These are phyloP conservation scores for Leptopilina boulardi DNA, from an alignment of 1,140 invertebrate genomes.

Conservation along the genomic window DNA sequence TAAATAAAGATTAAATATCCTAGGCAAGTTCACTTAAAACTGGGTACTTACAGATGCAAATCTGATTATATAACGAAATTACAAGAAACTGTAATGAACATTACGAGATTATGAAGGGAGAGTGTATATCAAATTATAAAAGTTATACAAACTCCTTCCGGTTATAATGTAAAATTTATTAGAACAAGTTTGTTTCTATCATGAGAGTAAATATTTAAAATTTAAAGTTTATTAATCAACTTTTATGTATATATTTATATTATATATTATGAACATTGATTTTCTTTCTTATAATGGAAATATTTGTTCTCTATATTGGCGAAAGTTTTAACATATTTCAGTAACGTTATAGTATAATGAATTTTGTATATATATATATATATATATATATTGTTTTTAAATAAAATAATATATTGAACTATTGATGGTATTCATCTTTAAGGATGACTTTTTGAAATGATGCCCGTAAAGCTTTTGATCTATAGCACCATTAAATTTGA, in stretches of 20 bases:
- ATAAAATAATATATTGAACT: not conserved
- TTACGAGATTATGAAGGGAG: not conserved
- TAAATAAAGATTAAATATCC: too few species aligned
- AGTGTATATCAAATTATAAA: slow-evolving; percentile 1
- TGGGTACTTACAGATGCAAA: not conserved
- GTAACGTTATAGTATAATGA: too few species aligned
- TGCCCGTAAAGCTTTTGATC: not conserved
- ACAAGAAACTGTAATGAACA: slow-evolving; percentile 9
- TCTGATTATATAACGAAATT: slow-evolving; percentile 1
- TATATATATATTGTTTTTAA: too few species aligned
- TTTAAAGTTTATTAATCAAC: not conserved
- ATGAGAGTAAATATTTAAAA: slow-evolving; percentile 10
- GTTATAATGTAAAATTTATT: not conserved
- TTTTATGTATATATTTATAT: not conserved
- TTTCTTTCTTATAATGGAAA: not conserved
- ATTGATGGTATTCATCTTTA: not conserved
- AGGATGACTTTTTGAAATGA: not conserved
- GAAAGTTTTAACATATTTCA: too few species aligned
- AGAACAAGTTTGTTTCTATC: slow-evolving; percentile 1
- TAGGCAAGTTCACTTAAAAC: too few species aligned
- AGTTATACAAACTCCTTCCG: slow-evolving; percentile 2
- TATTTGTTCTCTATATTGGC: too few species aligned
- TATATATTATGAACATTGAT: not conserved
- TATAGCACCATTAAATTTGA: slow-evolving; percentile 10
- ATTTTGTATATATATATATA: too few species aligned